Percentiles rank a stretch among this genome's conserved stretches.
Evolutionary conservation across 2,888 invertebrate species (phyloP).

Genomic region (Notodonta dromedarius): DNA sequence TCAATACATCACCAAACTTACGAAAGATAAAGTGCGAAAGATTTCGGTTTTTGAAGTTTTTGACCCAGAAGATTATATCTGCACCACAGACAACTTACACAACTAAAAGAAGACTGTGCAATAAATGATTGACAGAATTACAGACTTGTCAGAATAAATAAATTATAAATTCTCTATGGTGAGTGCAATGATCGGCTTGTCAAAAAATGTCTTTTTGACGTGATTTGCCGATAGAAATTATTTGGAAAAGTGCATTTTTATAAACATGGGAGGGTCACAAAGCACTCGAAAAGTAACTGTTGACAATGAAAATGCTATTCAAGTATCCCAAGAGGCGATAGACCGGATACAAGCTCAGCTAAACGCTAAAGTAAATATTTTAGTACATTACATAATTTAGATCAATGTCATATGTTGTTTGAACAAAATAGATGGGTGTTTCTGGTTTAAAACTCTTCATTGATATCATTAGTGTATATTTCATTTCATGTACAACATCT

Average conservation of each 20-base stretch:
- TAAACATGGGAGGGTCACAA: constrained; percentile 84
- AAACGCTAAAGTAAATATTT: constrained; percentile 71
- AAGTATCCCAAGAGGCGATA: constrained; percentile 79
- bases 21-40: too few species aligned
- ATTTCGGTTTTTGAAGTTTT: too few species aligned
- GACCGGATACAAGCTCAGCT: constrained; percentile 77
- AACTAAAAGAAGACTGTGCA: too few species aligned
- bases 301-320: constrained; percentile 79
- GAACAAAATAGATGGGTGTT: constrained; percentile 47
- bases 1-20: too few species aligned
- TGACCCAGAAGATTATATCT: too few species aligned
- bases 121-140: neutral
- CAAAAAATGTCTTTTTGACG: constrained; percentile 76
- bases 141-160: neutral
- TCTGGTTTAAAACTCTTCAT: constrained; percentile 17
- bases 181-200: constrained; percentile 38
- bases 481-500: constrained; percentile 4
- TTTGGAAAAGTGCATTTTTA: constrained; percentile 58
- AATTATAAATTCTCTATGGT: constrained; percentile 12
- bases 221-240: constrained; percentile 70
- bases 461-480: constrained; percentile 6
- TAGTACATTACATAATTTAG: constrained; percentile 79
- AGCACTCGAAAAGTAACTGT: constrained; percentile 82
- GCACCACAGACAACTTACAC: too few species aligned
- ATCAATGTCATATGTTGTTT: constrained; percentile 72